Evolutionary conservation across 2,113 vertebrate species (phyloP).

Genomic region (Heliornis fulica): DNA sequence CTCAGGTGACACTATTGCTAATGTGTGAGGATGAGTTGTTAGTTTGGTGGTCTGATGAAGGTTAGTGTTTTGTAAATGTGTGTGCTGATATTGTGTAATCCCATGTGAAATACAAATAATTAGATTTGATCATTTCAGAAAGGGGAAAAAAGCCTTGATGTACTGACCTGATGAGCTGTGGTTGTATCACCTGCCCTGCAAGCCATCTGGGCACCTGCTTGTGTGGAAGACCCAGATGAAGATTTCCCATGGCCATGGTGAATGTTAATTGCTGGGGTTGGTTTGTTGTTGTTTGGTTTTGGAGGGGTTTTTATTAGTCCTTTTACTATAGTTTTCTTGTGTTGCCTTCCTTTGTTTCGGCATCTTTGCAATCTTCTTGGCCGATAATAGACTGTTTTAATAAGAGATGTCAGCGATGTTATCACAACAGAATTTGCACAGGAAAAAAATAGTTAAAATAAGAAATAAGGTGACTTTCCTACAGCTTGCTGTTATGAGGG

Average conservation of each 20-base stretch:
- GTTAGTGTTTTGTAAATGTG: not conserved
- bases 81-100: not conserved
- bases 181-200: not conserved
- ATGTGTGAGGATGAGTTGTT: not conserved
- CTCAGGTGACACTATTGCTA: not conserved
- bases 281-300: too few species aligned
- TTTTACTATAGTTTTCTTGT: not conserved
- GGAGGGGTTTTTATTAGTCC: not conserved
- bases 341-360: not conserved
- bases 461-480: not conserved
- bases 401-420: not conserved
- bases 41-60: not conserved
- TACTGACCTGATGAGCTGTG: not conserved
- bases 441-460: not conserved
- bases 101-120: not conserved
- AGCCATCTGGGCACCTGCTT: not conserved
- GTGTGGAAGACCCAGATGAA: not conserved
- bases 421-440: not conserved
- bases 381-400: not conserved
- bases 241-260: not conserved
- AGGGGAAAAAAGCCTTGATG: not conserved
- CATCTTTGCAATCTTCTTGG: not conserved
- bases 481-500: not conserved
- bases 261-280: rapidly evolving
- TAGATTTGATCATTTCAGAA: not conserved